Conservation (phyloP, 2,797 vertebrate genomes). For the Geotrypetes seraphini region DNA sequence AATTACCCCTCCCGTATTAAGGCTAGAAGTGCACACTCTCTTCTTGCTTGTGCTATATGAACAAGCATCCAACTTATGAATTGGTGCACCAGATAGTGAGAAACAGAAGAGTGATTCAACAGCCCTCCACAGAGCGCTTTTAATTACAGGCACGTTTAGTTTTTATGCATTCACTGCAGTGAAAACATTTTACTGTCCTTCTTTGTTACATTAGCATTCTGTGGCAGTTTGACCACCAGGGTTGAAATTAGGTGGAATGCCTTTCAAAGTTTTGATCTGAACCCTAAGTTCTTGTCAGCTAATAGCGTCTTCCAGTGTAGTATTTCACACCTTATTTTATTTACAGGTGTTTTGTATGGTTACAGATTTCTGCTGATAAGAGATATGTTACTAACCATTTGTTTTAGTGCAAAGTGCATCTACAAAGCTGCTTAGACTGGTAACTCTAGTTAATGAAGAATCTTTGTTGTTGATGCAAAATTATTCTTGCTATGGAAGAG, state of each 20-base stretch:
- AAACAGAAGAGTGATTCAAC: conserved; percentile 26
- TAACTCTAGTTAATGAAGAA: conserved; percentile 37
- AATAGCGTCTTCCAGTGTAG: conserved; percentile 46
- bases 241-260: conserved; percentile 42
- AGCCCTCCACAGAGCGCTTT: conserved; percentile 54
- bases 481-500: conserved; percentile 39
- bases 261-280: conserved; percentile 27
- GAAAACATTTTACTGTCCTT: conserved; percentile 29
- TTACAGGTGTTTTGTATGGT: conserved; percentile 26
- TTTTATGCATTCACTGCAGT: conserved; percentile 36
- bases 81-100: conserved; percentile 35
- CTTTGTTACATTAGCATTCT: conserved; percentile 38
- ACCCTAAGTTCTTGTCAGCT: too few relatives aligned
- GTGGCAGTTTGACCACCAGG: conserved; percentile 35
- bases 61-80: conserved; percentile 38
- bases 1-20: conserved; percentile 57
- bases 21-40: conserved; percentile 59
- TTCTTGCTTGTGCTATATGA: conserved; percentile 51
- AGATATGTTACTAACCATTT: conserved; percentile 37
- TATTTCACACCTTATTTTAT: conserved; percentile 16
- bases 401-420: conserved; percentile 54
- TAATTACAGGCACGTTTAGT: conserved; percentile 67
- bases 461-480: conserved; percentile 40
- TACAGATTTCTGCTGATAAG: conserved; percentile 32
- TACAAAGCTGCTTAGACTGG: conserved; percentile 44